Conservation (phyloP, 2,888 invertebrate species). For the Drosophila histrio region DNA sequence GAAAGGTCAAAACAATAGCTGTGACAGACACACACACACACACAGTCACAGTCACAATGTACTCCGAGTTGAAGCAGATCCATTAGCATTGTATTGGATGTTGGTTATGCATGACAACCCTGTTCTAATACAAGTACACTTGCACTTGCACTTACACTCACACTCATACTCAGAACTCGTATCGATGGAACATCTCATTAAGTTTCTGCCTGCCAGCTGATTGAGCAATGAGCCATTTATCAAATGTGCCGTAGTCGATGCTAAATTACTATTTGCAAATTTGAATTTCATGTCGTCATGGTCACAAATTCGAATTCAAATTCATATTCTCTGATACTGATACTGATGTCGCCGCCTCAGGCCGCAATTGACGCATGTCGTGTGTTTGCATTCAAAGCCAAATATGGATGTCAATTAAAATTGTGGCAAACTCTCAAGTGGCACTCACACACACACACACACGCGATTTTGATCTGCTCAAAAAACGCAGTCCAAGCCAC, state of each 20-base stretch:
- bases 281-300: slow-evolving; percentile 9
- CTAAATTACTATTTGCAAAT: slow-evolving; percentile 25
- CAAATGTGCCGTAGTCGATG: slow-evolving; percentile 45
- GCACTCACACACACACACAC: slow-evolving; percentile 33
- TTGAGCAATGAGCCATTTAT: slow-evolving; percentile 45
- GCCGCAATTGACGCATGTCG: slow-evolving; percentile 20
- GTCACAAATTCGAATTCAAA: background rate
- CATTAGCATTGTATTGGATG: slow-evolving; percentile 31
- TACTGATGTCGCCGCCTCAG: slow-evolving; percentile 15
- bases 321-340: too few species aligned
- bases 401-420: slow-evolving; percentile 70
- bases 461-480: slow-evolving; percentile 17
- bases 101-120: slow-evolving; percentile 2
- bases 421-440: slow-evolving; percentile 71
- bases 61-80: slow-evolving; percentile 23
- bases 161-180: background rate
- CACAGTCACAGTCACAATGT: background rate
- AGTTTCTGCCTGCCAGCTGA: slow-evolving; percentile 17
- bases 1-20: background rate
- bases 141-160: background rate
- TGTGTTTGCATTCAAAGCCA: slow-evolving; percentile 35
- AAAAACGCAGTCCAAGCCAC: slow-evolving; percentile 15
- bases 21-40: background rate
- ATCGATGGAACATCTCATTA: slow-evolving; percentile 59
- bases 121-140: background rate